Evolutionary conservation across 2,113 vertebrate species (phyloP), one percentile per base, ranked within the genome.

Genomic region (Crotophaga sulcirostris): DNA sequence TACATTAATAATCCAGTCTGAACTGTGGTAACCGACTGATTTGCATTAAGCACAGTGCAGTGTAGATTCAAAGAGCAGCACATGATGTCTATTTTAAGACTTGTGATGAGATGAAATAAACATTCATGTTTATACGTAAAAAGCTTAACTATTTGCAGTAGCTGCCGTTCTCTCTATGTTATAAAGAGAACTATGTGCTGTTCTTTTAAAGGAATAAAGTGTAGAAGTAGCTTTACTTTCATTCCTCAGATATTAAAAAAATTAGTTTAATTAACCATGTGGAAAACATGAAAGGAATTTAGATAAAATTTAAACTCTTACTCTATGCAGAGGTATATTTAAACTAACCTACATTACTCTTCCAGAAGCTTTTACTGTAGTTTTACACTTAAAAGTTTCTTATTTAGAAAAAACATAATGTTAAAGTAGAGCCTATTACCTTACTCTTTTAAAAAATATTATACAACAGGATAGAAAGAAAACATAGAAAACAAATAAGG

Each of bases 51-150:
- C 74, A 58, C 69, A 67, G 80, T 4, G 3, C 82, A 81, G 58
- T 25, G 59, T 9, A 92, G 72, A 92, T 58, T 96, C 88, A 92
- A 74, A 93, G 63, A 81, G 52, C 21, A 86, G 80, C 87, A 80
- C 85, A 90, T 90, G 90, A 94, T 23, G 51, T 42, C 96, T 96
- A 96, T 95, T 96, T 96, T 96, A 96, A 94, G 96, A 81, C 40
- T 36, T 38, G 64, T 84, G 94, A 94, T 87, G 79, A 80, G 83
- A 81, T 89, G 68, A 89, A 93, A 95, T 95, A 97, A 96, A 95
- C 92, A 92, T 81, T 89, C 76, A 19, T 68, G 76, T 96, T 94
- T 93, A 72, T 49, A 90, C n/a, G 60, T 78, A 92, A 90, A 91
- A 95, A 88, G 64, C 13, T 84, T 36, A 84, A 92, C 85, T 90